Percentiles rank a stretch among this genome's conserved stretches.
Conservation (phyloP, 2,113 vertebrate genomes). For the Pseudolaguvia tuberculata region DNA sequence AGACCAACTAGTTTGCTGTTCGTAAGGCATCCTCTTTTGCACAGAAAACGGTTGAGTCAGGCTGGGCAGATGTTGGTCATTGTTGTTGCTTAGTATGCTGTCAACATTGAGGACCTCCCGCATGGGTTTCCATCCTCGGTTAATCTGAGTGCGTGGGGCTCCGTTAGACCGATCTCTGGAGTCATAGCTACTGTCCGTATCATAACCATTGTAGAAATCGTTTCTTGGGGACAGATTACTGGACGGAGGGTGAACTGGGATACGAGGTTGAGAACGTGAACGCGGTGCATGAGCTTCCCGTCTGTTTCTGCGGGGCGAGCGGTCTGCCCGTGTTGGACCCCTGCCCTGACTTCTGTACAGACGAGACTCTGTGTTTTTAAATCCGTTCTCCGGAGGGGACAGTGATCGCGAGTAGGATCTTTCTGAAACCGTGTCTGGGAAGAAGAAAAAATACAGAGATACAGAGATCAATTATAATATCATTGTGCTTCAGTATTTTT, state of each 20-base stretch:
- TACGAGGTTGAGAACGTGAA: conserved; percentile 49
- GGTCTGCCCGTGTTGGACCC: conserved; percentile 71
- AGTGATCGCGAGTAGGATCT: conserved; percentile 68
- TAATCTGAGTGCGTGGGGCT: conserved; percentile 58
- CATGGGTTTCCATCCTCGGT: conserved; percentile 81
- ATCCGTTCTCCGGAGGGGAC: conserved; percentile 77
- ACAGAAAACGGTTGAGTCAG: conserved; percentile 66
- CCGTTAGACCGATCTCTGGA: conserved; percentile 69
- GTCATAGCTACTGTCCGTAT: conserved; percentile 87
- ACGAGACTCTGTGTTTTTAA: conserved; percentile 68
- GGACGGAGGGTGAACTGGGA: conserved; percentile 50
- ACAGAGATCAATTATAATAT: neutral
- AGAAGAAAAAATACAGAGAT: neutral
- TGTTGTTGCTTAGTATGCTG: conserved; percentile 73
- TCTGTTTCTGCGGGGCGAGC: conserved; percentile 53
- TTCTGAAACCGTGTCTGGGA: conserved; percentile 70
- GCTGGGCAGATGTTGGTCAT: conserved; percentile 64
- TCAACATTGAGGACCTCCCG: conserved; percentile 88
- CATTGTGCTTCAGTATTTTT: neutral
- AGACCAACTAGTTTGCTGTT: conserved; percentile 63
- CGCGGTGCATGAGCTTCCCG: conserved; percentile 53
- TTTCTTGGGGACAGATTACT: conserved; percentile 49
- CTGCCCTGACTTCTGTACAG: conserved; percentile 81
- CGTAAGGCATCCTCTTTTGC: conserved; percentile 58
- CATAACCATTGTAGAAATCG: conserved; percentile 73